Conservation (phyloP, 2,888 invertebrate genomes). For the Tuta absoluta region DNA sequence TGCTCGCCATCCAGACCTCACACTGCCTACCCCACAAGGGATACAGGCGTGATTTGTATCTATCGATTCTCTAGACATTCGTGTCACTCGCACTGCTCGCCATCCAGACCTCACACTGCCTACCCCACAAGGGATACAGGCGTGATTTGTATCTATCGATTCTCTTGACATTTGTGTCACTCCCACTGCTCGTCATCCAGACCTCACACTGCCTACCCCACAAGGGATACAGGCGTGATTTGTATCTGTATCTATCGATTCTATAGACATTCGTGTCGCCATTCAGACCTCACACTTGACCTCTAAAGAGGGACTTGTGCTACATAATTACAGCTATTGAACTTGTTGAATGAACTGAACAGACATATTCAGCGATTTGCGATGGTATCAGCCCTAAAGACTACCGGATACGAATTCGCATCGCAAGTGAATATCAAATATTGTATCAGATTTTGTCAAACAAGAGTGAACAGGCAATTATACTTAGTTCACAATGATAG, state of each 20-base stretch:
- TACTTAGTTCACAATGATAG: no score
- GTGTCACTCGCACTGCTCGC: conserved; percentile 19
- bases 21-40: not conserved
- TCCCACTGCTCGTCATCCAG: conserved; percentile 21
- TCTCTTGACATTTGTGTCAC: conserved; percentile 7
- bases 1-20: conserved; percentile 24
- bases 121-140: not conserved
- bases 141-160: not conserved
- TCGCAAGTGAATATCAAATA: no score
- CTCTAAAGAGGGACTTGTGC: not conserved
- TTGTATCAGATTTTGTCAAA: no score
- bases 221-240: not conserved
- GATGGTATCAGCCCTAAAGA: no score
- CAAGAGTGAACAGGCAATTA: no score
- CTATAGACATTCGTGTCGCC: conserved; percentile 3
- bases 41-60: not conserved
- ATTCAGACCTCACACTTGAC: conserved; percentile 13
- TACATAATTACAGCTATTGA: not conserved
- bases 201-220: conserved; percentile 16
- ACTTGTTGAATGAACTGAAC: not conserved
- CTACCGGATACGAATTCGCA: no score
- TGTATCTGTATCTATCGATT: not conserved
- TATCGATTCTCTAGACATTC: not conserved
- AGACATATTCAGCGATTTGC: no score
- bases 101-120: conserved; percentile 25